Conservation (phyloP, 1,140 invertebrate genomes). For the Dolichoris vasculosae region DNA sequence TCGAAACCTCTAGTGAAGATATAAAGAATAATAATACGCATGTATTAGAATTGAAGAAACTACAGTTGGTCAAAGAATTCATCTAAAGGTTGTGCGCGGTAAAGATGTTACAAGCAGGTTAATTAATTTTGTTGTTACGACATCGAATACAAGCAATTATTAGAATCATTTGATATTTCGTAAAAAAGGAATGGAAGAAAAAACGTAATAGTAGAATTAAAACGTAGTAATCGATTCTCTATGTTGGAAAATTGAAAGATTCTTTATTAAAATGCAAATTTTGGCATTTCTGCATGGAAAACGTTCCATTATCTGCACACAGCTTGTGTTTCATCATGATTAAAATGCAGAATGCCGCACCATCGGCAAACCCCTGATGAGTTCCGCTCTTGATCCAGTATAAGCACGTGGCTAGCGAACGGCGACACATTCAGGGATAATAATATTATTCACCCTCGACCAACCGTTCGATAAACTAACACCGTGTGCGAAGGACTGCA, state of each 20-base stretch:
- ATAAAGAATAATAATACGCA: no score
- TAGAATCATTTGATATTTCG: not conserved
- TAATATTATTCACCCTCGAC: constrained; percentile 3
- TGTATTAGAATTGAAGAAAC: no score
- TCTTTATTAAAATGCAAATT: not conserved
- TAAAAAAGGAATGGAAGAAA: not conserved
- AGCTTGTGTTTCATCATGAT: not conserved
- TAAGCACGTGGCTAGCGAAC: not conserved
- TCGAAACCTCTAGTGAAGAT: no score
- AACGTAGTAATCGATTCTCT: not conserved
- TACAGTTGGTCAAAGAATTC: no score
- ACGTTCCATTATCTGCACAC: not conserved
- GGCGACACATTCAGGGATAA: not conserved
- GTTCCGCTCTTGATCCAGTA: not conserved
- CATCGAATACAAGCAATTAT: not conserved
- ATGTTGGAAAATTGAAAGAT: not conserved
- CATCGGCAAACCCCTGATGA: not conserved
- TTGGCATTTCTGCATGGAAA: not conserved
- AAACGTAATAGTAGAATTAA: not conserved
- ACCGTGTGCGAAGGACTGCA: not conserved
- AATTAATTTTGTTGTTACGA: not conserved
- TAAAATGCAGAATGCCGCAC: not conserved
- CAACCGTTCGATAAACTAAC: constrained; percentile 17
- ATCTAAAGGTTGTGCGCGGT: no score
- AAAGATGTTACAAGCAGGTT: no score